Base-by-base conservation (phyloP, 2,797 vertebrate species). In the Brachyrhaphis roseni region DNA sequence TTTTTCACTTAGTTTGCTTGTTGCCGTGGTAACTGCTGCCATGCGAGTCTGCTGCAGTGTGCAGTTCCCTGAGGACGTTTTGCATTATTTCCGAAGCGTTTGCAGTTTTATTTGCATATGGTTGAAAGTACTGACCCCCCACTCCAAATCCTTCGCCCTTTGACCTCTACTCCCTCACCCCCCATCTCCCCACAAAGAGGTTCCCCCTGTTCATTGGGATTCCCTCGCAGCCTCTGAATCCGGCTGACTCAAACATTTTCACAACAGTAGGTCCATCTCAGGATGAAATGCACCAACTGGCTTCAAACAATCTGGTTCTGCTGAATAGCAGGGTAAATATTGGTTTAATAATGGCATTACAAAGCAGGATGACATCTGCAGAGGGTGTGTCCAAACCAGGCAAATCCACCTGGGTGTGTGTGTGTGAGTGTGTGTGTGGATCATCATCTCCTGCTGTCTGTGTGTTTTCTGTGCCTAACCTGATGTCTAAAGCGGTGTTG, bases 31-130 rank as follows among this genome's bases (percentile, higher is more conserved):
- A 78, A 84, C 88, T 15, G 0, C 51, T 18, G 8, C 47, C 83
- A 66, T 36, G 51, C 39, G 62, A 73, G 4, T 11, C 26, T 8
- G 41, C 36, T 73, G 75, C 23, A 2, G 12, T 55, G 45, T n/a
- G 3, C 70, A 49, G 6, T 41, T 8, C 79, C 62, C 45, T 26
- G 2, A 71, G 31, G 10, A 75, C 13, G 3, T 90, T 68, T 92
- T 90, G 85, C 88, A 89, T 91, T n/a, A 20, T 85, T 84, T 86
- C 78, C 78, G 46, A 62, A 26, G 43, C n/a, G 53, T 5, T 36
- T 6, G n/a, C 5, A 20, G 16, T 46, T 84, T 79, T 66, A 84
- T 90, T 91, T 90, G 85, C 87, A 81, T 89, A 13, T 6, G 1
- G 28, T 23, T 41, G 59, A 78, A 75, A 72, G 49, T 3, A 16